Base-by-base conservation (phyloP, 2,113 vertebrate genomes). In the Melozone crissalis region DNA sequence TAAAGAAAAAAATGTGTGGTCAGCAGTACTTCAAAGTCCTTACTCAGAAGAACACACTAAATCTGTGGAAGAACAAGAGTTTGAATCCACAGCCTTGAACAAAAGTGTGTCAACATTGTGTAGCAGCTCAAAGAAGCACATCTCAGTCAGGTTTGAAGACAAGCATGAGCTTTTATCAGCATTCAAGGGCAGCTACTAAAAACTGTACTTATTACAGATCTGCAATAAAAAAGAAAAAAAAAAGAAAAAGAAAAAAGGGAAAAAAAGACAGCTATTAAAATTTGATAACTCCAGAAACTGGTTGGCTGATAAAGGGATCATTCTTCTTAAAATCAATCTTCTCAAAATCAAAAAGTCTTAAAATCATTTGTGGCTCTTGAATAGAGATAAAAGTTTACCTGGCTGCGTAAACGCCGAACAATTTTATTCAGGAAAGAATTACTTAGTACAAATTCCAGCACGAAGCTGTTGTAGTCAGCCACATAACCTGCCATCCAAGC, bases 1-100 rank as follows among this genome's bases (percentile, higher is more conserved):
- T 54, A 90, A 94, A 86, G 35, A 28, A 55, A 84, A 89, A 67
- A 71, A 62, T 3, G 61, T 66, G 55, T 44, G 24, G 52, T 76
- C 91, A 94, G 81, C 87, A 95, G 71, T 80, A 61, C 77, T 90
- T 88, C 78, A 86, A 87, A 84, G 62, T 28, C 89, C 77, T 87
- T 94, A 84, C 47, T 89, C 41, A 78, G 69, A 84, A 68, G 18
- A 52, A 13, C 11, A 7, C 2, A 74, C 43, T 73, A 71, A 90
- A 90, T 82, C 27, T 93, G 37, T 75, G 49, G 39, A 54, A 77
- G 63, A 95, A 39, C 7, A 49, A 62, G 62, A 66, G 58, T 83
- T 44, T 67, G 63, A 94, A 90, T 52, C 24, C 61, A 59, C 55
- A 71, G 51, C 47, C 55, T 67, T 65, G 49, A 85, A 63, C 13